phyloP scores from a whole-genome alignment of 2,888 invertebrate genomes.

The Branchellion lobata region DNA sequence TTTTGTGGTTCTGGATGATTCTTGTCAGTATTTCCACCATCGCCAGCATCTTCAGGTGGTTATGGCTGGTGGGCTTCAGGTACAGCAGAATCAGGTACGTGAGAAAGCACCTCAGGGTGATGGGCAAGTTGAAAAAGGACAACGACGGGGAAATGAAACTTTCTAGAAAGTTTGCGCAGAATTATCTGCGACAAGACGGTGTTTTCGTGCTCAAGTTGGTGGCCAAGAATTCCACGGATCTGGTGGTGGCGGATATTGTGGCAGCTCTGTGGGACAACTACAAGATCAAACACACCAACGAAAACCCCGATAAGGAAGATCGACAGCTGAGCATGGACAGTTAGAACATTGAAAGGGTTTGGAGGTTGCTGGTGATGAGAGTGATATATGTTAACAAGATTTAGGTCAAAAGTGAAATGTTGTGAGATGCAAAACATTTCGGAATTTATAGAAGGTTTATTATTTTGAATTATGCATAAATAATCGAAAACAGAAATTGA shows the following conservation, averaged over 20 bases:
- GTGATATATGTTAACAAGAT: too few species aligned
- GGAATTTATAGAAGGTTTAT: too few species aligned
- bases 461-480: too few species aligned
- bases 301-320: neutral
- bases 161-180: conserved; percentile 53
- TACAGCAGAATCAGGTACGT: conserved; percentile 61
- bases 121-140: conserved; percentile 56
- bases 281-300: conserved; percentile 48
- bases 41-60: conserved; percentile 63
- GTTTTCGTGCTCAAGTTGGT: conserved; percentile 53
- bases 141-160: conserved; percentile 52
- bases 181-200: conserved; percentile 53
- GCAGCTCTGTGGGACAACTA: conserved; percentile 54
- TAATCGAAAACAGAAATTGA: too few species aligned
- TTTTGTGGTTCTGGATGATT: conserved; percentile 66
- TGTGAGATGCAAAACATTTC: too few species aligned
- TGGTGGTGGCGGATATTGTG: conserved; percentile 53
- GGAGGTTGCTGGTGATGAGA: too few species aligned
- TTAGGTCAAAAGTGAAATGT: too few species aligned
- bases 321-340: neutral
- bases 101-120: conserved; percentile 63
- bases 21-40: conserved; percentile 63
- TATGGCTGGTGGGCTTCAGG: conserved; percentile 61
- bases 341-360: neutral
- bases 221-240: conserved; percentile 54